Conservation (phyloP, 2,888 invertebrate species). For the Fragum sueziense region DNA sequence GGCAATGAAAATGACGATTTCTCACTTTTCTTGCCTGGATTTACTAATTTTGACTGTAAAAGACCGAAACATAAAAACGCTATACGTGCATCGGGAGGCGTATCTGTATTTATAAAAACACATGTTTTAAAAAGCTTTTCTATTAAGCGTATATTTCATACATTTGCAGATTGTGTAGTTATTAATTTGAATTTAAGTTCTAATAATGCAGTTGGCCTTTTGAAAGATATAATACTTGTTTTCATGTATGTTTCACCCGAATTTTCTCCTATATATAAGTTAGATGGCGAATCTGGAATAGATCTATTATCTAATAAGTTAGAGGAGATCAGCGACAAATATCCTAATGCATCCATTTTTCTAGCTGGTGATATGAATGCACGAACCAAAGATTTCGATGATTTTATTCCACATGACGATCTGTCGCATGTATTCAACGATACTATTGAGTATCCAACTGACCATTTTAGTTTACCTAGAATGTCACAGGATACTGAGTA, state of each 20-base stretch:
- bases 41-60: background rate
- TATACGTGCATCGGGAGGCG: background rate
- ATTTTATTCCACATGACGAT: background rate
- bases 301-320: background rate
- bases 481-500: no score
- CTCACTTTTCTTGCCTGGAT: background rate
- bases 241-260: constrained; percentile 3
- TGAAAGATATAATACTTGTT: background rate
- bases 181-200: background rate
- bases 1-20: background rate
- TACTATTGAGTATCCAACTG: no score
- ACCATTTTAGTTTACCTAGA: constrained; percentile 9
- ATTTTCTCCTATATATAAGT: no score
- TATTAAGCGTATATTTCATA: background rate
- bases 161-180: background rate
- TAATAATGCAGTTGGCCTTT: background rate
- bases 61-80: background rate
- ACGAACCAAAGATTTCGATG: background rate
- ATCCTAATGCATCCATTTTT: no score
- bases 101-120: background rate
- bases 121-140: background rate
- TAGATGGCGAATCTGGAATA: constrained; percentile 2
- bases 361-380: constrained; percentile 4
- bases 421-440: background rate
- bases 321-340: background rate